Conservation (phyloP, 2,113 vertebrate genomes). For the Chelonoidis abingdonii region DNA sequence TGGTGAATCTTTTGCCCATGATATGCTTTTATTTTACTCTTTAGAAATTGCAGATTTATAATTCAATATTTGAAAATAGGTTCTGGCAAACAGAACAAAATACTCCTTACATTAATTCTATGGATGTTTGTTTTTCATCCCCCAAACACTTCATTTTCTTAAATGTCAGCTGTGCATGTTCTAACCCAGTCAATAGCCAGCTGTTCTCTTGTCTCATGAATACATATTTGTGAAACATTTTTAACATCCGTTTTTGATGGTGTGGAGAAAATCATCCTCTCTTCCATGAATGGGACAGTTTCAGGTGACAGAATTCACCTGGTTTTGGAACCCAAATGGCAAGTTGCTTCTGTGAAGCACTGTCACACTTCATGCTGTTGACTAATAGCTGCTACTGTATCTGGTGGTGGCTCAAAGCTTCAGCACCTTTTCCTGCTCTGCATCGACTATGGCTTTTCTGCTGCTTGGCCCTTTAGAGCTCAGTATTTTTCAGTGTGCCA, state of each 20-base stretch:
- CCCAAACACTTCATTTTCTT: constrained; percentile 25
- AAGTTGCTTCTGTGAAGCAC: background rate
- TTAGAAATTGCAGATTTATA: constrained; percentile 9
- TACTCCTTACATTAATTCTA: constrained; percentile 40
- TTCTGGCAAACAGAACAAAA: constrained; percentile 56
- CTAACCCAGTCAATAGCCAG: background rate
- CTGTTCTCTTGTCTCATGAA: background rate
- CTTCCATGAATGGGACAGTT: background rate
- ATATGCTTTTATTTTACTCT: constrained; percentile 36
- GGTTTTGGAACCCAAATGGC: background rate
- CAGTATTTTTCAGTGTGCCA: background rate
- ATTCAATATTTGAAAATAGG: constrained; percentile 52
- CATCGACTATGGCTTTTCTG: background rate
- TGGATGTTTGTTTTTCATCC: constrained; percentile 53
- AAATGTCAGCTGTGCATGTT: background rate
- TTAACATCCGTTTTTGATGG: background rate
- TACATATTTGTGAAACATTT: background rate
- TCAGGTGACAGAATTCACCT: background rate
- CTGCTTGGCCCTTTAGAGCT: background rate
- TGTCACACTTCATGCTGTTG: background rate
- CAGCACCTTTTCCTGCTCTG: background rate
- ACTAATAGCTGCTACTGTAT: background rate
- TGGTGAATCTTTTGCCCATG: background rate
- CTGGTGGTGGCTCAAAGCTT: background rate
- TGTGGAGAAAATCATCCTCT: background rate